Evolutionary conservation across 2,888 invertebrate genomes (phyloP).

Genomic region (Hololepta plana): DNA sequence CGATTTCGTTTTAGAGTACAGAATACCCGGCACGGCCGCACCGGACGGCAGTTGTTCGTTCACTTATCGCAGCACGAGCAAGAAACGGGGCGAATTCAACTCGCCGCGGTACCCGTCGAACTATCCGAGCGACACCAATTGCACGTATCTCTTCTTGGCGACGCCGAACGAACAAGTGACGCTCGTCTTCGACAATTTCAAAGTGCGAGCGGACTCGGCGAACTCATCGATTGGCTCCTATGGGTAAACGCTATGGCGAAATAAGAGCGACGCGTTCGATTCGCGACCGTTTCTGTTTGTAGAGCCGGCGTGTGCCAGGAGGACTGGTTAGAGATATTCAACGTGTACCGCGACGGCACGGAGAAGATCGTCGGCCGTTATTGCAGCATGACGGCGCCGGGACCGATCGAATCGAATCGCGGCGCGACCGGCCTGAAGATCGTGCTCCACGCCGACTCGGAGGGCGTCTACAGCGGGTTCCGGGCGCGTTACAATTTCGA

Average conservation of each 20-base stretch:
- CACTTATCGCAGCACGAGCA: slow-evolving; percentile 73
- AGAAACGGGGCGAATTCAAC: slow-evolving; percentile 83
- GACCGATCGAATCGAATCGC: slow-evolving; percentile 83
- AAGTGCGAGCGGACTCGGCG: slow-evolving; percentile 64
- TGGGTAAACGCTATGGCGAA: slow-evolving; percentile 34
- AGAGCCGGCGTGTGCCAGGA: slow-evolving; percentile 67
- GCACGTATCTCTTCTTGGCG: slow-evolving; percentile 79
- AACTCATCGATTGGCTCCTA: slow-evolving; percentile 60
- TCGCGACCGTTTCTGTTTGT: slow-evolving; percentile 11
- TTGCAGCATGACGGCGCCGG: slow-evolving; percentile 82
- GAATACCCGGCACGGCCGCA: slow-evolving; percentile 85
- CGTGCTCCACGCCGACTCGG: slow-evolving; percentile 72
- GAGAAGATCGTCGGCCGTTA: slow-evolving; percentile 79
- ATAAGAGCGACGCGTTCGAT: not conserved
- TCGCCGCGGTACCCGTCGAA: slow-evolving; percentile 92
- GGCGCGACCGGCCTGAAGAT: slow-evolving; percentile 79
- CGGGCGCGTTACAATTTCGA: slow-evolving; percentile 91
- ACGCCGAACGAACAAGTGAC: slow-evolving; percentile 79
- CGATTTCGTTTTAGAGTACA: slow-evolving; percentile 48
- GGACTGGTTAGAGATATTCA: slow-evolving; percentile 89
- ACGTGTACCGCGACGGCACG: slow-evolving; percentile 65
- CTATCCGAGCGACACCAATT: slow-evolving; percentile 89
- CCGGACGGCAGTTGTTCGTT: slow-evolving; percentile 85
- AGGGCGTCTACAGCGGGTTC: slow-evolving; percentile 85
- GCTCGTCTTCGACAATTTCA: slow-evolving; percentile 81